A percentile compares a stretch with the other conserved stretches of the same genome.
phyloP scores from a whole-genome alignment of 2,797 vertebrate genomes.

The Odontamblyopus lacepedii region DNA sequence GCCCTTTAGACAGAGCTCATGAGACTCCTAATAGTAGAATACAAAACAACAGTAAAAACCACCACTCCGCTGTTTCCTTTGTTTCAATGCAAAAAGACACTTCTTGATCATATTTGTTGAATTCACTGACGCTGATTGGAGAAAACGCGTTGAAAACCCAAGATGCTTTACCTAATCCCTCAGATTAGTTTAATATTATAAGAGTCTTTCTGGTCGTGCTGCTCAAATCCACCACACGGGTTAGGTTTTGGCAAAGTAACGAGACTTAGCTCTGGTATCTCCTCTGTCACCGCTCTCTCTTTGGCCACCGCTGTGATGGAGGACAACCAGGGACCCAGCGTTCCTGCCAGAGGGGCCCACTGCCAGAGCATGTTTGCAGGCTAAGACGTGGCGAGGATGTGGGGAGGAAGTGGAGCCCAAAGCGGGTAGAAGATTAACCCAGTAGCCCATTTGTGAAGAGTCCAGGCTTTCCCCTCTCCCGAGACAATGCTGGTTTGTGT shows the following conservation, averaged over 20 bases:
- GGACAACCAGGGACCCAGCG: slow-evolving; percentile 42
- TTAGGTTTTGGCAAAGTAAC: slow-evolving; percentile 51
- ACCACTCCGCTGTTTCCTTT: slow-evolving; percentile 12
- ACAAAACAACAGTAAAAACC: background rate
- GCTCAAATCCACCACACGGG: slow-evolving; percentile 37
- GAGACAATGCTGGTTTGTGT: slow-evolving; percentile 20
- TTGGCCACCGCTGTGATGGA: slow-evolving; percentile 50
- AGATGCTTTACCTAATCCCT: slow-evolving; percentile 76
- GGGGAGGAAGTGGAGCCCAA: slow-evolving; percentile 28
- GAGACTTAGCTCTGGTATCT: slow-evolving; percentile 65
- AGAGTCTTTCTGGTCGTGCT: slow-evolving; percentile 56
- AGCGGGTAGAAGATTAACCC: slow-evolving; percentile 63
- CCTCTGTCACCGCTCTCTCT: slow-evolving; percentile 58
- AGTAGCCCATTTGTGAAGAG: slow-evolving; percentile 66
- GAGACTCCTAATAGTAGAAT: background rate
- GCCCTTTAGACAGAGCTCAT: background rate
- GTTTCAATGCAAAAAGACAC: slow-evolving; percentile 41
- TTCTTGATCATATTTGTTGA: slow-evolving; percentile 67
- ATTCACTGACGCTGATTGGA: slow-evolving; percentile 66
- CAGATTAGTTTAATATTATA: slow-evolving; percentile 73
- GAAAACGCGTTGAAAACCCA: slow-evolving; percentile 59
- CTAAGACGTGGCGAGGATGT: slow-evolving; percentile 33
- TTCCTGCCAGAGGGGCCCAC: slow-evolving; percentile 49
- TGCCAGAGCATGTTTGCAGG: slow-evolving; percentile 54
- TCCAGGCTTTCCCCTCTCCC: slow-evolving; percentile 43